Base-by-base conservation (phyloP, 2,113 vertebrate species). In the Antennarius striatus region DNA sequence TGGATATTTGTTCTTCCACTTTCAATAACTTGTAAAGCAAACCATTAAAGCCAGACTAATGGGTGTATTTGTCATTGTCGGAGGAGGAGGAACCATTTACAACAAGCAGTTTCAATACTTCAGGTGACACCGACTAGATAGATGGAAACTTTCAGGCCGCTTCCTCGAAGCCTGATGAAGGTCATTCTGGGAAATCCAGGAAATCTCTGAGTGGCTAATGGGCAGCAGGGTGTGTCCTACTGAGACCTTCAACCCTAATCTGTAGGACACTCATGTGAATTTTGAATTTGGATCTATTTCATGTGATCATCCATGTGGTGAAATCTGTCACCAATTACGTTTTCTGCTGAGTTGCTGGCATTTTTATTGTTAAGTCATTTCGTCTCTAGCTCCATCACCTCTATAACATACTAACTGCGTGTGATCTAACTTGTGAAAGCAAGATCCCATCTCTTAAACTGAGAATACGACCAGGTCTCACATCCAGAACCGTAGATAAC, bases 31-130 rank as follows among this genome's bases (percentile, higher is more conserved):
- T 66, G 62, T 22, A 63, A 66, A 63, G 54, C 22, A 5, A 68
- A 54, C 15, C 8, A 73, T 70, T 77, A 39, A 63, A 66, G 60
- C 16, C 40, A 68, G 55, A 84, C 16, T 64, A 50, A 86, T 76
- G 29, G 42, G 22, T 1, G 30, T 6, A 32, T 56, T 45, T 56
- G 36, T 53, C 66, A 66, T 52, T 51, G 45, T 48, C 10, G 15
- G 56, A 49, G 50, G 60, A 14, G 12, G 9, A 59, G 65, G 48
- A 74, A 53, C 53, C 22, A 80, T 86, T 80, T 78, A 60, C 15
- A 71, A 65, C 40, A 28, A 1, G n/a, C 15, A 17, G 49, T 55
- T 70, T 71, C 74, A 67, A 72, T 69, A 58, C 54, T 53, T 56
- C 64, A 66, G 47, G 48, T 45, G 52, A 16, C 50, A 15, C 61